These are phyloP conservation scores for Gadus macrocephalus DNA, from an alignment of 2,113 vertebrate genomes.

Conservation along the genomic window DNA sequence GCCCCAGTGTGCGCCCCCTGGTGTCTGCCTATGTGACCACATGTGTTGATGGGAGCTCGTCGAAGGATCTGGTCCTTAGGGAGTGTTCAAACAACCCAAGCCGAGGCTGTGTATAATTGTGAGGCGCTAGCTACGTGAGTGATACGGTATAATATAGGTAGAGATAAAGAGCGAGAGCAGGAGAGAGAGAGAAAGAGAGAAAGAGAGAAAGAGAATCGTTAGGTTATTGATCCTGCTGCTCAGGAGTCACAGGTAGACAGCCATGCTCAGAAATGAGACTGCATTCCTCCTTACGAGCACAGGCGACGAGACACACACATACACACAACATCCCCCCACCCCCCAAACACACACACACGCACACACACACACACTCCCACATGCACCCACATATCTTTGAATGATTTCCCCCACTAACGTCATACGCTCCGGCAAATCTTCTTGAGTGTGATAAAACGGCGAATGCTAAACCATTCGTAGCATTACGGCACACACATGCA, in stretches of 20 bases:
- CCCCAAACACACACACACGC: too few relatives aligned
- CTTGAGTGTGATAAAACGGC: too few relatives aligned
- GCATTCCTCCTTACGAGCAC: constrained; percentile 24
- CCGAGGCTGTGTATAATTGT: constrained; percentile 1
- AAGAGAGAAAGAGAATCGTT: neutral
- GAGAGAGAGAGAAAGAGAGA: constrained; percentile 17
- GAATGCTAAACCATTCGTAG: too few relatives aligned
- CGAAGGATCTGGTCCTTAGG: constrained; percentile 17
- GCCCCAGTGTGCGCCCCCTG: neutral
- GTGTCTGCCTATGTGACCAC: constrained; percentile 27
- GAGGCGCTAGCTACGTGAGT: neutral
- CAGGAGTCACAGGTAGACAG: constrained; percentile 9
- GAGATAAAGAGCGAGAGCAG: neutral
- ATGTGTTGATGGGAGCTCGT: constrained; percentile 14
- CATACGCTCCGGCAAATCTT: too few relatives aligned
- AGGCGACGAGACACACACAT: too few relatives aligned
- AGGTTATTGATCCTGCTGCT: neutral
- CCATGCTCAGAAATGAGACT: constrained; percentile 27
- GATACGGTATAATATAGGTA: constrained; percentile 8
- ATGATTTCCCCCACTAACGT: too few relatives aligned
- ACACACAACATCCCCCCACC: too few relatives aligned
- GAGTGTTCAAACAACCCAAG: constrained; percentile 35
- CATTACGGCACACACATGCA: too few relatives aligned
- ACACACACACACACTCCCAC: too few relatives aligned
- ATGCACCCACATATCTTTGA: too few relatives aligned